A percentile compares a stretch with the other conserved stretches of the same genome.
Evolutionary conservation across 2,888 invertebrate species (phyloP).

Genomic region (Lasioglossum figueresi): DNA sequence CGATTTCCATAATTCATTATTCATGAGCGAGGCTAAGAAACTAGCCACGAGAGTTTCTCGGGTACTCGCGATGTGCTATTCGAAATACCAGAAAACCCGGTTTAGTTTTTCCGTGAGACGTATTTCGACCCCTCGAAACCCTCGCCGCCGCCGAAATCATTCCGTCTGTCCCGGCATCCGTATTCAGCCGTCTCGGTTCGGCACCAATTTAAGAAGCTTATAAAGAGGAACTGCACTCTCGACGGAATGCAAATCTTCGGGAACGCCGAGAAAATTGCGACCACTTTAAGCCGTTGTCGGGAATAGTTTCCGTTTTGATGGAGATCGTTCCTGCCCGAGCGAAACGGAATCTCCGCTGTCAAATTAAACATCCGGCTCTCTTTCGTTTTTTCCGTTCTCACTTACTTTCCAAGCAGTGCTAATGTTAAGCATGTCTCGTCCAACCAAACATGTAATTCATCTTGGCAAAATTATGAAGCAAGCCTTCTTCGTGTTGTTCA

Average conservation of each 20-base stretch:
- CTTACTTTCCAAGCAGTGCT: background rate
- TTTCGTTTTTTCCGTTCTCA: slow-evolving; percentile 4
- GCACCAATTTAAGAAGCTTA: slow-evolving; percentile 69
- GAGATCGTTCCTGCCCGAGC: slow-evolving; percentile 47
- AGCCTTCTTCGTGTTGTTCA: no score
- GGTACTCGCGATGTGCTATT: background rate
- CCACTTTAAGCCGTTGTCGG: slow-evolving; percentile 50
- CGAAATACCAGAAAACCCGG: background rate
- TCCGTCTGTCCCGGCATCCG: slow-evolving; percentile 45
- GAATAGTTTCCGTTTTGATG: slow-evolving; percentile 58
- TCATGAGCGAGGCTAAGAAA: background rate
- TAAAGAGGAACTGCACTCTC: slow-evolving; percentile 61
- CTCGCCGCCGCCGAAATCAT: slow-evolving; percentile 27
- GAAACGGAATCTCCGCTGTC: slow-evolving; percentile 55
- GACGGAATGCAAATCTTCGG: slow-evolving; percentile 65
- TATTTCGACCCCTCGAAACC: slow-evolving; percentile 47
- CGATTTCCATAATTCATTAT: slow-evolving; percentile 28
- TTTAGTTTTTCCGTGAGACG: slow-evolving; percentile 28
- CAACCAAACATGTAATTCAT: background rate
- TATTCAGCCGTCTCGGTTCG: slow-evolving; percentile 27
- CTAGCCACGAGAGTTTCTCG: background rate
- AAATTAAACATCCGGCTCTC: slow-evolving; percentile 39
- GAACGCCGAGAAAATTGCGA: slow-evolving; percentile 62
- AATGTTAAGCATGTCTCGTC: slow-evolving; percentile 1
- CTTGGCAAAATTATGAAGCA: background rate